Base-by-base conservation (phyloP, 2,888 invertebrate genomes). In the Drosophila paranaensis region DNA sequence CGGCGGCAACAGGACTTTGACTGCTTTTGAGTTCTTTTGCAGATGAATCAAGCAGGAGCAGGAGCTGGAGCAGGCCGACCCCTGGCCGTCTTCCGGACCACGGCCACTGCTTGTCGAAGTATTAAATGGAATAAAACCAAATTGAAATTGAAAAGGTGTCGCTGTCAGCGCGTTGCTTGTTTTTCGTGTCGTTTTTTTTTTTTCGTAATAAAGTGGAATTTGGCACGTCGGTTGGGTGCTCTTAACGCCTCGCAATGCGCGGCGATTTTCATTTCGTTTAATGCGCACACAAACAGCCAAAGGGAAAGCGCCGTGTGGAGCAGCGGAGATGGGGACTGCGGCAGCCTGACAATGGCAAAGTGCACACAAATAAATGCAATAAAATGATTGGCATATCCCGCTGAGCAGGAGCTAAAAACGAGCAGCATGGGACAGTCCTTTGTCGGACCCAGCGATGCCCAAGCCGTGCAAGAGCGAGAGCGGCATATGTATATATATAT, bases 311-410 rank as follows among this genome's bases (percentile, higher is more conserved):
- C 8, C 3, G 14, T 16, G 20, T 13, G 35, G 1, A 0, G 48
- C 48, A 0, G 3, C 25, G 33, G 20, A 11, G 42, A n/a, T 25
- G 55, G 27, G 39, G 9, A 20, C 42, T n/a, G n/a, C 13, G 48
- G 37, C 35, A 42, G 30, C 56, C 87, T 72, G 88, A 84, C 83
- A 87, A 87, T 83, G 87, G 78, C 70, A 80, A 84, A 84, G 88
- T 84, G 85, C 84, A 84, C 78, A 84, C 83, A 85, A 88, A 88
- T 85, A 81, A 86, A 81, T 86, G 86, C 88, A 85, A 85, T 88
- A 80, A 86, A 86, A 86, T 86, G 88, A 86, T 88, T 83, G 86
- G 86, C 87, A 86, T 86, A 80, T 75, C 78, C 71, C 77, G 81
- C 71, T 73, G 74, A 64, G 83, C 70, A 63, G 51, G 42, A 60